Evolutionary conservation across 2,797 vertebrate species (phyloP).

Genomic region (Phalloptychus januarius): DNA sequence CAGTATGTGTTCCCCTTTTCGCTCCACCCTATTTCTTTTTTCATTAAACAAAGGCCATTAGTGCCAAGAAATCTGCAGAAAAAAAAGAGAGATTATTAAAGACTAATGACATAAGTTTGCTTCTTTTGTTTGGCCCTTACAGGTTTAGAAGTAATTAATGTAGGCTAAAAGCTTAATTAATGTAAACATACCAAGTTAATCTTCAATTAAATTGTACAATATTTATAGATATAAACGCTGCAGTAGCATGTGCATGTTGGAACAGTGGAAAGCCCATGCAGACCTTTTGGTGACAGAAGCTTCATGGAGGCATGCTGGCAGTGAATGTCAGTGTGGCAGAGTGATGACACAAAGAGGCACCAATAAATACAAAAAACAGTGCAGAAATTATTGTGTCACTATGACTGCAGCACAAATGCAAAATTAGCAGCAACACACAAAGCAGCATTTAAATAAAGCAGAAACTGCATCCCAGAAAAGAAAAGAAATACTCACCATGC

Average conservation of each 20-base stretch:
- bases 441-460: constrained; percentile 76
- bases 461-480: constrained; percentile 78
- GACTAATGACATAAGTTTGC: constrained; percentile 13
- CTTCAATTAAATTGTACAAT: constrained; percentile 9
- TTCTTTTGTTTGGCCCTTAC: constrained; percentile 20
- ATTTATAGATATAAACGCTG: constrained; percentile 9
- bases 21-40: not conserved
- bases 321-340: constrained; percentile 46
- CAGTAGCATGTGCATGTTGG: constrained; percentile 17
- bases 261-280: constrained; percentile 51
- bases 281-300: constrained; percentile 66
- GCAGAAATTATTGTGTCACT: constrained; percentile 61
- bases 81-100: not conserved
- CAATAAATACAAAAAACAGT: constrained; percentile 39
- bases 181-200: not conserved
- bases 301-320: constrained; percentile 86
- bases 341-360: constrained; percentile 46
- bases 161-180: constrained; percentile 3
- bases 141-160: constrained; percentile 14
- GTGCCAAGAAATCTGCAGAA: not conserved
- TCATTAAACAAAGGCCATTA: not conserved
- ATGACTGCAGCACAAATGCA: constrained; percentile 81
- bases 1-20: not conserved
- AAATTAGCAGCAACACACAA: constrained; percentile 50
- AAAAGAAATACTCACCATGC: constrained; percentile 95